Percentiles rank a stretch among this genome's conserved stretches.
phyloP scores from a whole-genome alignment of 2,888 invertebrate genomes.

The Unio delphinus region DNA sequence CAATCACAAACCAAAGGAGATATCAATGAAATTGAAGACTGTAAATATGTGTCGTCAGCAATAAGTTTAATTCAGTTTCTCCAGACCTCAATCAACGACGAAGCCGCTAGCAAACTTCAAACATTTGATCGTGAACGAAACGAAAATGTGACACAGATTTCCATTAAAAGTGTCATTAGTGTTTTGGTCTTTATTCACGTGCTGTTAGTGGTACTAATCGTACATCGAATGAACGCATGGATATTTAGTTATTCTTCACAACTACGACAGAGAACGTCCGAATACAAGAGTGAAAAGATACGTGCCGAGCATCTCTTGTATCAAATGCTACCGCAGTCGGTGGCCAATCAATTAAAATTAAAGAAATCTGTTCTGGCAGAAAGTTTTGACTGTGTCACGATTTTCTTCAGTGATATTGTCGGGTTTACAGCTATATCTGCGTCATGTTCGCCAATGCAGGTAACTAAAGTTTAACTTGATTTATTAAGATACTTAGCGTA shows the following conservation, averaged over 20 bases:
- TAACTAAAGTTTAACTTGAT: background rate
- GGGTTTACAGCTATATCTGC: constrained; percentile 45
- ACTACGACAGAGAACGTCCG: constrained; percentile 46
- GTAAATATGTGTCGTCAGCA: too few species aligned
- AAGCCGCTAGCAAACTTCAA: too few species aligned
- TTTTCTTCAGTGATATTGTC: constrained; percentile 47
- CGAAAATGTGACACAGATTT: too few species aligned
- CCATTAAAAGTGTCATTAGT: too few species aligned
- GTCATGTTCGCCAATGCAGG: constrained; percentile 33
- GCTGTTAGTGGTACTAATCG: constrained; percentile 14
- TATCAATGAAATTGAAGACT: too few species aligned
- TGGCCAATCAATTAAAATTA: constrained; percentile 41
- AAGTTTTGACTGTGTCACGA: constrained; percentile 34
- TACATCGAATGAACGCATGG: constrained; percentile 36
- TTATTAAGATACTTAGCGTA: too few species aligned
- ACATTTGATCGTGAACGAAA: too few species aligned
- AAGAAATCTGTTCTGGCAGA: constrained; percentile 34
- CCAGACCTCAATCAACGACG: too few species aligned
- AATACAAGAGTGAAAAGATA: constrained; percentile 56
- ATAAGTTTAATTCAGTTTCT: too few species aligned
- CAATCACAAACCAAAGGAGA: too few species aligned
- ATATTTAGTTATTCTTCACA: constrained; percentile 33
- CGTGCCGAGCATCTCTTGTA: constrained; percentile 60
- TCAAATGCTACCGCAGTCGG: constrained; percentile 59
- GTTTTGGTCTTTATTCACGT: constrained; percentile 2